These are phyloP conservation scores for Actenoides lindsayi DNA, from an alignment of 2,113 vertebrate species.

Conservation along the genomic window DNA sequence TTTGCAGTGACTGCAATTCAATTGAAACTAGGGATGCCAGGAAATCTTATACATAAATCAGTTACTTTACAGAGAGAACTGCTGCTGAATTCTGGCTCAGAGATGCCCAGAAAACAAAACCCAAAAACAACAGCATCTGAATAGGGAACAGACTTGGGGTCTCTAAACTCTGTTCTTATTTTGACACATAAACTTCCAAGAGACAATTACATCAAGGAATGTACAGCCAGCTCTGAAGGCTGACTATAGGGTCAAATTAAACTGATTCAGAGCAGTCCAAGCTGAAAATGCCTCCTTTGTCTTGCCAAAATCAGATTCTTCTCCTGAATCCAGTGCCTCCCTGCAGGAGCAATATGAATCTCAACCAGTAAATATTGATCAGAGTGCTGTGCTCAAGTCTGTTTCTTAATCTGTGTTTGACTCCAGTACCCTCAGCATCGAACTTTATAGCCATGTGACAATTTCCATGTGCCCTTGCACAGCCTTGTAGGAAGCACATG, in stretches of 20 bases:
- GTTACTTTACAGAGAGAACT: neutral
- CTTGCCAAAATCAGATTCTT: neutral
- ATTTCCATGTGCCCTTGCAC: neutral
- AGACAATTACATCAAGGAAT: neutral
- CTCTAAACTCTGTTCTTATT: neutral
- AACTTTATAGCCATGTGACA: neutral
- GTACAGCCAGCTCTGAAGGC: neutral
- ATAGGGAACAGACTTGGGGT: neutral
- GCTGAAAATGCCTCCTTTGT: neutral
- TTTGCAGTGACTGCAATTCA: slow-evolving; percentile 6
- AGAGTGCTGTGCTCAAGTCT: neutral
- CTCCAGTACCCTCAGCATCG: neutral
- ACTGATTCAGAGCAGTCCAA: neutral
- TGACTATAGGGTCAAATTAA: neutral
- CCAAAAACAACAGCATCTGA: neutral
- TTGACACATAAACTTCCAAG: neutral
- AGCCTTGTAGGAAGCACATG: neutral
- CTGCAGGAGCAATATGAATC: neutral
- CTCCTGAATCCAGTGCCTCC: neutral
- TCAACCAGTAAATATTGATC: neutral
- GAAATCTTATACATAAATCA: neutral
- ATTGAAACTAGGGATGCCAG: neutral
- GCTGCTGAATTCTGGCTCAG: neutral
- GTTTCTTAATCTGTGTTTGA: neutral
- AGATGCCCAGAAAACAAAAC: neutral